Percentiles rank a stretch among this genome's conserved stretches.
Conservation (phyloP, 2,888 invertebrate species). For the Electrophaes corylata region DNA sequence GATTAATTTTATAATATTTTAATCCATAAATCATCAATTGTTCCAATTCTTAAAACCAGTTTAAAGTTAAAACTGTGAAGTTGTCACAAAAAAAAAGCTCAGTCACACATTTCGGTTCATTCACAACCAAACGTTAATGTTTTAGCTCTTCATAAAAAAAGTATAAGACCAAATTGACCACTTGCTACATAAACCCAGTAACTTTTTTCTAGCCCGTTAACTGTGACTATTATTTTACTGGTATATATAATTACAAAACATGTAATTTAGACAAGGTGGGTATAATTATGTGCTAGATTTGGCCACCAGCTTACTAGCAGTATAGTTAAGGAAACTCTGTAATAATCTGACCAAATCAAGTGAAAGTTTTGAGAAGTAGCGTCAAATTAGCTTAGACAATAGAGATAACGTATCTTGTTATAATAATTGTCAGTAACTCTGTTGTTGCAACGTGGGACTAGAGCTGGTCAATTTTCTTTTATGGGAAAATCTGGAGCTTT, state of each 20-base stretch:
- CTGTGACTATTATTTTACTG: slow-evolving; percentile 12
- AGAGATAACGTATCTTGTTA: slow-evolving; percentile 32
- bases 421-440: slow-evolving; percentile 28
- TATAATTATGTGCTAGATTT: slow-evolving; percentile 5
- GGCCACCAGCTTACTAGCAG: background rate
- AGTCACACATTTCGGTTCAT: slow-evolving; percentile 4
- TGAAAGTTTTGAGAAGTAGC: slow-evolving; percentile 54
- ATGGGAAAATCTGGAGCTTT: slow-evolving; percentile 23
- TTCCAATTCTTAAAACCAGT: slow-evolving; percentile 1
- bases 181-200: slow-evolving; percentile 12
- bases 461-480: slow-evolving; percentile 12
- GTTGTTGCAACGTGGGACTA: slow-evolving; percentile 27
- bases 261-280: slow-evolving; percentile 5
- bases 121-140: slow-evolving; percentile 16
- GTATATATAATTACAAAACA: slow-evolving; percentile 3
- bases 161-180: slow-evolving; percentile 22
- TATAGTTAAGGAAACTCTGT: slow-evolving; percentile 44
- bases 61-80: background rate
- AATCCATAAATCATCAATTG: background rate
- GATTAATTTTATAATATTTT: background rate
- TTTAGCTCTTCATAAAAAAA: slow-evolving; percentile 10
- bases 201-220: slow-evolving; percentile 19
- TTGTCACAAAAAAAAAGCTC: slow-evolving; percentile 1
- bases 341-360: slow-evolving; percentile 53
- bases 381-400: slow-evolving; percentile 36